A percentile compares a stretch with the other conserved stretches of the same genome.
Evolutionary conservation across 1,140 invertebrate genomes (phyloP).

Genomic region (Drosophila burlai): DNA sequence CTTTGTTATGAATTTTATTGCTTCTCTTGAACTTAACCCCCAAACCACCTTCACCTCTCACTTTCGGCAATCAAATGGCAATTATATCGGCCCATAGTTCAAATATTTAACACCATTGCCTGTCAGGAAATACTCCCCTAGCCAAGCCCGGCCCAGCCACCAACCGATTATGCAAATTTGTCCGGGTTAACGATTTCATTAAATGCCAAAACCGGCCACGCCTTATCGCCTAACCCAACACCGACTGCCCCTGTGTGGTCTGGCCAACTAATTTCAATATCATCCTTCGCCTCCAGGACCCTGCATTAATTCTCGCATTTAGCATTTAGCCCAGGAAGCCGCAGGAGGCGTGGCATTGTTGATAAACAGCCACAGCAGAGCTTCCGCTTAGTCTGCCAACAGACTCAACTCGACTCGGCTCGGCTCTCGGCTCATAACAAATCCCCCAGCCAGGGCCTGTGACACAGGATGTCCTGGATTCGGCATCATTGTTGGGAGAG

Average conservation of each 20-base stretch:
- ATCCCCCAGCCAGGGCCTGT: slow-evolving; percentile 41
- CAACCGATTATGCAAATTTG: slow-evolving; percentile 74
- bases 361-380: slow-evolving; percentile 52
- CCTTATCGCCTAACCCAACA: slow-evolving; percentile 39
- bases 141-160: not conserved
- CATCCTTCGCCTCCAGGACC: slow-evolving; percentile 53
- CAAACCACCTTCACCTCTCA: slow-evolving; percentile 13
- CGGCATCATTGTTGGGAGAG: not conserved
- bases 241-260: slow-evolving; percentile 13
- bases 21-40: slow-evolving; percentile 8
- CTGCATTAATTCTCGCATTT: slow-evolving; percentile 73
- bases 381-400: slow-evolving; percentile 53
- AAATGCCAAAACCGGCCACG: slow-evolving; percentile 53
- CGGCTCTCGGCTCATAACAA: slow-evolving; percentile 55
- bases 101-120: slow-evolving; percentile 61
- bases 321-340: slow-evolving; percentile 47
- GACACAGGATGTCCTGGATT: slow-evolving; percentile 35
- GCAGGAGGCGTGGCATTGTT: slow-evolving; percentile 67
- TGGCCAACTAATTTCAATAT: slow-evolving; percentile 75
- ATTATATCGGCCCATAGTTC: slow-evolving; percentile 55
- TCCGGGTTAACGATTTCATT: slow-evolving; percentile 69
- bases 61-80: slow-evolving; percentile 58
- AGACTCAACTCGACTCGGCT: slow-evolving; percentile 22
- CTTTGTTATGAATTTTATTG: not conserved
- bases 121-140: slow-evolving; percentile 4